Base-by-base conservation (phyloP, 2,888 invertebrate genomes). In the Zygothrica quintamaculata region DNA sequence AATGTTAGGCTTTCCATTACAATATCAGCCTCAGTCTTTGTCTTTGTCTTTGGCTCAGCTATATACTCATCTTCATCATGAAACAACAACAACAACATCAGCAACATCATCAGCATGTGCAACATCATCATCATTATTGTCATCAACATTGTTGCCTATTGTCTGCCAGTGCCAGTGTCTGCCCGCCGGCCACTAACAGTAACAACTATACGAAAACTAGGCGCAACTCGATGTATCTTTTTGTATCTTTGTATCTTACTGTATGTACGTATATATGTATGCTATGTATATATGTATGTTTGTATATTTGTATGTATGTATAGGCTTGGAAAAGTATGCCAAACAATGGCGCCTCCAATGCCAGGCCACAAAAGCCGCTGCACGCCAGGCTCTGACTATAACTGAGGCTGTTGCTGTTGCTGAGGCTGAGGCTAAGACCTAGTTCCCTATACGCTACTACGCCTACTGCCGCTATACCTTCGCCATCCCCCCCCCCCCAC, bases 271-370 rank as follows among this genome's bases (percentile, higher is more conserved):
- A 25, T 12, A 25, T n/a, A 16, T 50, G 7, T 51, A 8, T 31
- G 33, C n/a, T 25, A 7, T 37, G 7, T 13, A 5, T 48, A 7
- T 39, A 11, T 37, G 25, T 39, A 9, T 5, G 15, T 13, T 13
- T 34, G 18, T 55, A 36, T 62, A 56, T 62, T 47, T 37, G 44
- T 37, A 39, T 42, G 50, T 43, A 57, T 55, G 43, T 52, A 48
- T 68, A 50, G 50, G 52, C 47, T 43, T 57, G 57, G 34, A 58
- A 79, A 80, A 79, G 67, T 80, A 79, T 80, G 80, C 80, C 80
- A 80, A 82, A 82, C 80, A 80, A 80, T 82, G 82, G 80, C 80
- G 80, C 79, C 82, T 79, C 50, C 77, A 77, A 73, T 80, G 81
- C 70, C 66, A 71, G 68, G 56, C 75, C 79, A 58, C 69, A 66